phyloP scores from a whole-genome alignment of 2,797 vertebrate genomes.

The Pseudochirops cupreus region DNA sequence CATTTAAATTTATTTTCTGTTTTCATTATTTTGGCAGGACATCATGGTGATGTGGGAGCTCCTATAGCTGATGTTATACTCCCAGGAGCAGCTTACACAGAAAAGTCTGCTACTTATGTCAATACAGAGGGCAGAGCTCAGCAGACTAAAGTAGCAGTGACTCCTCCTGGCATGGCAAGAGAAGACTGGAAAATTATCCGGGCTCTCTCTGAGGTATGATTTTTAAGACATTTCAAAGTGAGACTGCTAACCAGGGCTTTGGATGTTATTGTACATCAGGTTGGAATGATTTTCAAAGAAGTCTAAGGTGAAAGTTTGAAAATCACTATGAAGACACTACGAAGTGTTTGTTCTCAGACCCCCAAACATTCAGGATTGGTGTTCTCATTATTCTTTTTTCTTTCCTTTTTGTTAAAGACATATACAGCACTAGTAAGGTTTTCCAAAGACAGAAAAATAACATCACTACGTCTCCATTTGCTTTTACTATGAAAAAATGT shows the following conservation, averaged over 20 bases:
- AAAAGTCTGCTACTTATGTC: conserved; percentile 95
- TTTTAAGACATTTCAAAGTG: conserved; percentile 33
- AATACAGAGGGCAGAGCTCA: conserved; percentile 98
- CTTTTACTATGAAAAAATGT: conserved; percentile 40
- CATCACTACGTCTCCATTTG: neutral
- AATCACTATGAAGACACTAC: neutral
- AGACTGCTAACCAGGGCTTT: conserved; percentile 10
- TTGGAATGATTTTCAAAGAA: conserved; percentile 53
- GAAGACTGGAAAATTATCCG: conserved; percentile 98
- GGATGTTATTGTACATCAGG: neutral
- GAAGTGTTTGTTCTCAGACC: conserved; percentile 45
- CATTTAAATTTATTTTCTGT: neutral
- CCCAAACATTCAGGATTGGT: conserved; percentile 38
- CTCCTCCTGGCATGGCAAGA: conserved; percentile 94
- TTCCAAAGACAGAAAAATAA: neutral
- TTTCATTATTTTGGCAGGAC: conserved; percentile 87
- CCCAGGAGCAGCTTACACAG: conserved; percentile 96
- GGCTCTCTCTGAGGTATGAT: conserved; percentile 94
- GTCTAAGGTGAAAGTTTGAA: neutral
- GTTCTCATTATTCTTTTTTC: conserved; percentile 36
- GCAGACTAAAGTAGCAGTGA: conserved; percentile 95
- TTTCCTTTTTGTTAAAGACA: conserved; percentile 60
- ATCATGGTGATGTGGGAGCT: conserved; percentile 96
- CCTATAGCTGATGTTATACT: conserved; percentile 96
- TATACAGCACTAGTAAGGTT: neutral